These are phyloP conservation scores for Mareca penelope DNA, from an alignment of 2,797 vertebrate species.

Conservation along the genomic window DNA sequence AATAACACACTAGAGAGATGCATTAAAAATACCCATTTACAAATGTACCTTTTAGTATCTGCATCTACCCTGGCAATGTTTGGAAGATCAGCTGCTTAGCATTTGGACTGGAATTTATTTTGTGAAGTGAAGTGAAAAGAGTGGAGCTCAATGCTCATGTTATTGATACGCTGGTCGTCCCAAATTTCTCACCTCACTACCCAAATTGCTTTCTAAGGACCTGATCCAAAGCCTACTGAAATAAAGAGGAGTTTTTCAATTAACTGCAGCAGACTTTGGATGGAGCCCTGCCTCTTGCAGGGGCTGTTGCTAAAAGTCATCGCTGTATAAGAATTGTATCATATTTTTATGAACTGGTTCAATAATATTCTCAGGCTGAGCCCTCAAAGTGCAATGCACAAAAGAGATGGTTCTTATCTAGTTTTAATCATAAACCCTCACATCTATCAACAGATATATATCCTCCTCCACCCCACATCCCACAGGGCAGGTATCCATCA, in stretches of 20 bases:
- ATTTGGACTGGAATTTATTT: background rate
- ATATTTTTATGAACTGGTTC: background rate
- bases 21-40: background rate
- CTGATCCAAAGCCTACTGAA: background rate
- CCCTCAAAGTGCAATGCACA: background rate
- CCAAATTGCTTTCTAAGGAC: background rate
- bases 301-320: background rate
- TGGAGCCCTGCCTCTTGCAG: background rate
- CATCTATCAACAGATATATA: background rate
- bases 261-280: background rate
- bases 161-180: background rate
- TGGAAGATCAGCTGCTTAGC: background rate
- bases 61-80: background rate
- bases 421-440: background rate
- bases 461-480: background rate
- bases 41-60: background rate
- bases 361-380: background rate
- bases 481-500: background rate
- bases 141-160: accelerated
- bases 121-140: background rate
- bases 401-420: background rate
- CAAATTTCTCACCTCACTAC: background rate
- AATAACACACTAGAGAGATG: background rate
- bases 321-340: background rate
- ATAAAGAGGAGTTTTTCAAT: background rate